These are phyloP conservation scores for Hirundo rustica DNA, from an alignment of 2,797 vertebrate species.

Conservation along the genomic window DNA sequence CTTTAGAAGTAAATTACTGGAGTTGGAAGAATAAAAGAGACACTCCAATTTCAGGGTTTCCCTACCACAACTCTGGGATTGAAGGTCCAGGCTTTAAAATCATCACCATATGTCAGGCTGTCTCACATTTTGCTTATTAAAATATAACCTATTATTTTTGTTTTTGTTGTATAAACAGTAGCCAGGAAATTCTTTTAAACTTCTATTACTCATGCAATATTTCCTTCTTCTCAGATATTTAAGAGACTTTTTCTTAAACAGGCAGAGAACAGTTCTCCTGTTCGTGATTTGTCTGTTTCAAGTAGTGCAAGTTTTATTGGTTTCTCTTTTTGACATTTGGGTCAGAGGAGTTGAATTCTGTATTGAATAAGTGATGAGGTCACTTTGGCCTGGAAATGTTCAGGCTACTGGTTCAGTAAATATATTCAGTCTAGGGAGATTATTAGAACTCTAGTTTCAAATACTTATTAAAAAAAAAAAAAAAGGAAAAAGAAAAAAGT, in stretches of 20 bases:
- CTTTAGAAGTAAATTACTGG: constrained; percentile 50
- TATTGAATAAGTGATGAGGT: background rate
- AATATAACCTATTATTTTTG: constrained; percentile 45
- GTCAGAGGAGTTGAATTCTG: background rate
- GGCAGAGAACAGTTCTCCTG: constrained; percentile 45
- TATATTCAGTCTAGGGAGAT: background rate
- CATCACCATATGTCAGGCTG: constrained; percentile 44
- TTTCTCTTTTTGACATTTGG: constrained; percentile 55
- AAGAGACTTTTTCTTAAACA: background rate
- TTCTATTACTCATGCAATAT: constrained; percentile 43
- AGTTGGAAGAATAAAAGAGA: constrained; percentile 57
- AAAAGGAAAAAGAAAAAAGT: rapidly evolving
- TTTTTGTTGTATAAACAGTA: constrained; percentile 64
- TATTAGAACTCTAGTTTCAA: background rate
- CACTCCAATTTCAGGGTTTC: constrained; percentile 39
- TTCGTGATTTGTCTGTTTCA: constrained; percentile 1
- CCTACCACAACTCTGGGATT: constrained; percentile 32
- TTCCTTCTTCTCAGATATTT: constrained; percentile 48
- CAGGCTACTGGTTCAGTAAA: background rate
- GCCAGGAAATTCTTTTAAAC: constrained; percentile 63
- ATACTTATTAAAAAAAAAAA: background rate
- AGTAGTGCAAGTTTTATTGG: constrained; percentile 10
- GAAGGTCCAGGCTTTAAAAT: constrained; percentile 44
- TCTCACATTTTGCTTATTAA: constrained; percentile 42
- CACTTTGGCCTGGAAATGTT: background rate